Evolutionary conservation across 2,888 invertebrate species (phyloP), one percentile per base, ranked within the genome.

Genomic region (Spodoptera littoralis): DNA sequence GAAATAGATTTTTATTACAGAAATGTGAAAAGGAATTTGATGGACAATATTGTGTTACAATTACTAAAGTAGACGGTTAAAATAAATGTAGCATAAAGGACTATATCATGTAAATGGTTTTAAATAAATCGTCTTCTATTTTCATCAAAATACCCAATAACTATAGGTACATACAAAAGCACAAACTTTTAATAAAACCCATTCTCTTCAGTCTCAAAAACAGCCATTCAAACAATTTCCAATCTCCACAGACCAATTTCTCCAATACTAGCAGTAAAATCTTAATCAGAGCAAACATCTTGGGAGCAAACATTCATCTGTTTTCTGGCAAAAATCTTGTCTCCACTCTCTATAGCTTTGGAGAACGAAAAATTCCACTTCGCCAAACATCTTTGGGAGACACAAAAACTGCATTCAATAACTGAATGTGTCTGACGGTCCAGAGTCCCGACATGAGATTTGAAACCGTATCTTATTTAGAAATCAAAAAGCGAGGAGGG

Each of bases 401-500:
- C 66, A 76, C 75, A 80, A 79, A 84, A 81, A 76, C 60, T 71
- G 81, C 83, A 84, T 83, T 84, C 79, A 84, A 84, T 84, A 83
- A 79, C 76, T 72, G 80, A 77, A 73, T 76, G 75, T 70, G 73
- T 69, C 74, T 77, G 77, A 56, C 54, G 67, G 72, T 80, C 74
- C 61, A 76, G 70, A 80, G 71, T 80, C 74, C 61, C 76, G 70
- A 80, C 83, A 83, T 70, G 83, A 84, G 85, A 87, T 89, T 83
- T 87, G 87, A 88, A 88, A 86, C 82, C 82, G 88, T 90, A 90
- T 91, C 90, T 90, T 89, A 86, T 90, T 91, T 90, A 85, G 77
- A 80, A 88, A 90, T 90, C 90, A 90, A 87, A 90, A 88, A 79
- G 76, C 73, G 51, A 65, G 68, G 66, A 77, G 78, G 80, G 76